Conservation (phyloP, 1,140 invertebrate species). For the Panulirus ornatus region DNA sequence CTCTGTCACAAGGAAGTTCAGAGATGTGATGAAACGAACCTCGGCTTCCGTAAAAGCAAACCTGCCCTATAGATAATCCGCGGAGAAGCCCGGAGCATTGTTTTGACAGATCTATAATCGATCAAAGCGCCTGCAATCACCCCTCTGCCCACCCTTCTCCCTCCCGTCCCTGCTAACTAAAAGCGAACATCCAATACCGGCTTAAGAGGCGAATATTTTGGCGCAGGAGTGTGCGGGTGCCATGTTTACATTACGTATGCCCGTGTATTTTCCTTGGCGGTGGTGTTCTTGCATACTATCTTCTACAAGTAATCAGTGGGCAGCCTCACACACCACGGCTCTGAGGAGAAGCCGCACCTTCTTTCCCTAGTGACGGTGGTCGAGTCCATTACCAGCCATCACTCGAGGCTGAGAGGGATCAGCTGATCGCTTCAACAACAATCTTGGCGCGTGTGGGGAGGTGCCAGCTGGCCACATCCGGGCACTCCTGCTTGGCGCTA, state of each 20-base stretch:
- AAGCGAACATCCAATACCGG: slow-evolving; percentile 14
- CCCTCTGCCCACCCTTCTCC: not conserved
- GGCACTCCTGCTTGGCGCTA: not conserved
- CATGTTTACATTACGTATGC: slow-evolving; percentile 44
- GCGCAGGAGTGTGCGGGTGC: slow-evolving; percentile 26
- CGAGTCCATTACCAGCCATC: slow-evolving; percentile 33
- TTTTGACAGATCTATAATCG: slow-evolving; percentile 52
- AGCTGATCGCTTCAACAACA: not conserved
- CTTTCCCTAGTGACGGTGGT: not conserved
- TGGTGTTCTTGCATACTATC: slow-evolving; percentile 48
- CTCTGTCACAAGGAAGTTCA: too few relatives aligned
- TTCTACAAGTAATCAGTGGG: slow-evolving; percentile 66
- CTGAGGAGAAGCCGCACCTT: slow-evolving; percentile 24
- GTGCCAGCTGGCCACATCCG: slow-evolving; percentile 58
- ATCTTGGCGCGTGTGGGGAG: not conserved
- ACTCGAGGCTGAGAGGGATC: slow-evolving; percentile 25
- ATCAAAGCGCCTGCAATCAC: slow-evolving; percentile 45
- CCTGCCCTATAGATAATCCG: not conserved
- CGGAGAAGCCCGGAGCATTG: slow-evolving; percentile 11
- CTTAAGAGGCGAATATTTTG: slow-evolving; percentile 62
- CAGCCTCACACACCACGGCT: slow-evolving; percentile 25
- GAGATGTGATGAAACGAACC: not conserved
- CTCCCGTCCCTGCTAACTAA: slow-evolving; percentile 16
- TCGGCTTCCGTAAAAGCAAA: not conserved
- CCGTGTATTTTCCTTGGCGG: slow-evolving; percentile 49